These are phyloP conservation scores for Lepidonotus clava DNA, from an alignment of 2,888 invertebrate genomes.

Conservation along the genomic window DNA sequence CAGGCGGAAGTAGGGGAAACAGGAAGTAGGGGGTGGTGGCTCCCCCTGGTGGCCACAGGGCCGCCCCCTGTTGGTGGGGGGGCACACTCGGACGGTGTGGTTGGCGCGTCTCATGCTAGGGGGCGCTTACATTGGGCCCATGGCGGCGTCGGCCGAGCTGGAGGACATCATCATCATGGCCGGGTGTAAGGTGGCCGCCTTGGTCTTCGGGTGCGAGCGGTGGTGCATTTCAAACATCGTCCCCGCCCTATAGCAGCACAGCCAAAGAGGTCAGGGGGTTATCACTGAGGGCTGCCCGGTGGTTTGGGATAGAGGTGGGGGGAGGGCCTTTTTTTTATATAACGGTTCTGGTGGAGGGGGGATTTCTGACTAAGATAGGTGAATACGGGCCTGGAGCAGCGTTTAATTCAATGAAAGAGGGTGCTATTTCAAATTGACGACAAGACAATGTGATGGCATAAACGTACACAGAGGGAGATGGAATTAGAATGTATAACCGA, in stretches of 20 bases:
- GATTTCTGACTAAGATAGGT: too few species aligned
- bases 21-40: background rate
- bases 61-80: background rate
- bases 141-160: background rate
- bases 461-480: too few species aligned
- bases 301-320: too few species aligned
- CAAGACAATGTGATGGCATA: too few species aligned
- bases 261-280: background rate
- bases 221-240: constrained; percentile 44
- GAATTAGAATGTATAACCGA: too few species aligned
- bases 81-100: background rate
- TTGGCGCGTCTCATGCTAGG: constrained; percentile 16
- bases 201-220: constrained; percentile 40
- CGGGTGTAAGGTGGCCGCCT: constrained; percentile 3
- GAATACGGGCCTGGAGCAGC: too few species aligned
- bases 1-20: background rate
- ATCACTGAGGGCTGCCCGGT: background rate
- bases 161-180: background rate
- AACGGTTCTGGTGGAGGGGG: too few species aligned
- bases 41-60: background rate
- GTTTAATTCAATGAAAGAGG: too few species aligned
- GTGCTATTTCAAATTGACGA: too few species aligned
- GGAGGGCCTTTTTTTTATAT: too few species aligned
- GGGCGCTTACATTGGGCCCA: constrained; percentile 41
- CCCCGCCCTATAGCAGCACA: constrained; percentile 26